Base-by-base conservation (phyloP, 2,113 vertebrate species). In the Psilopogon haemacephalus region DNA sequence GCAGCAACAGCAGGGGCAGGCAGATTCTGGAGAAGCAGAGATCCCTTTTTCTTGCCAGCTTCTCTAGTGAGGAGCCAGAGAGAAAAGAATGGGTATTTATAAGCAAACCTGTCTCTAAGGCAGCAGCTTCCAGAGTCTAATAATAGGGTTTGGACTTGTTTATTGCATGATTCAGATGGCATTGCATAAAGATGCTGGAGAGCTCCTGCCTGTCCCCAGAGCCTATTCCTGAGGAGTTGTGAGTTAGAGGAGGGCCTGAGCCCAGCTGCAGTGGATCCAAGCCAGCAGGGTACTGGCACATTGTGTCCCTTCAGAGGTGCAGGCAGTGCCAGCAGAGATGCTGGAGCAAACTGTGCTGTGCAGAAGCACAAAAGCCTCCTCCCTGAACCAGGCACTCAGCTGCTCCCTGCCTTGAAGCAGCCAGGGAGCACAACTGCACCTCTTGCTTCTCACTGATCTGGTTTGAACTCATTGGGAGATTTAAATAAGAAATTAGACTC, bases 101-200 rank as follows among this genome's bases (percentile, higher is more conserved):
- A 55, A 86, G 80, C 82, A 95, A 90, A 90, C 72, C 80, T 94
- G 85, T 92, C 91, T 93, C 91, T 93, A 88, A 95, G 92, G 95
- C 94, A 94, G 94, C 96, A 78, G 68, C 78, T 95, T 78, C 77
- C 88, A 48, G 91, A 84, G 65, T 74, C 88, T 96, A 94, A 95
- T 95, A 94, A 95, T 84, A 95, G 88, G 40, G 65, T 32, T 88
- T 54, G 80, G 78, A 73, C 32, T 83, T 37, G 60, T 75, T 60
- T 48, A 12, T 65, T 37, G 88, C 1, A 6, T 52, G 93, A 92
- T 84, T 86, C 88, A 96, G 55, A 30, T 75, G 35, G 86, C n/a
- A 9, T 24, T 88, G 92, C 93, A 86, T 10, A 62, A 87, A 85
- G 74, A 84, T 87, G 87, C 83, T 82, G 86, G 35, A 38, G 82